Percentiles rank a stretch among this genome's conserved stretches.
Evolutionary conservation across 1,140 invertebrate genomes (phyloP).

Genomic region (Nasonia giraulti): DNA sequence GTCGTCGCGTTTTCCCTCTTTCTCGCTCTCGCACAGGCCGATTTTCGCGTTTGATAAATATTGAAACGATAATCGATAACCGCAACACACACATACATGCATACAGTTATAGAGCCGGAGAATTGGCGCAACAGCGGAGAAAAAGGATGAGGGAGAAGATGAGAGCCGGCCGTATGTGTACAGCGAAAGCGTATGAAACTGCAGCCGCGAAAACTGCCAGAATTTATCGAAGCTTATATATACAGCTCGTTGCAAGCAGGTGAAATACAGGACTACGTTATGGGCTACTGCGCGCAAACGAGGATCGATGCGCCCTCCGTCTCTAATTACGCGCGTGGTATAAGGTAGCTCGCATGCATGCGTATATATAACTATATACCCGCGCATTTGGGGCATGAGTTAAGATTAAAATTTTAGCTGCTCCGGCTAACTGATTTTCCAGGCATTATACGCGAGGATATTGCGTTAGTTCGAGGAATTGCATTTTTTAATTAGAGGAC

Average conservation of each 20-base stretch:
- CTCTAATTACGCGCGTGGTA: neutral
- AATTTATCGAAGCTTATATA: neutral
- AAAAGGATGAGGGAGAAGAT: too few species aligned
- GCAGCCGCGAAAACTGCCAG: neutral
- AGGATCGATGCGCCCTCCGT: neutral
- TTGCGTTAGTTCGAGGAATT: neutral
- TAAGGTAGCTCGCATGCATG: too few species aligned
- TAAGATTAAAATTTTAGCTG: neutral
- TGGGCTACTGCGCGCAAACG: neutral
- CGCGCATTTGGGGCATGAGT: neutral
- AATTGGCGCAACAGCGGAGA: too few species aligned
- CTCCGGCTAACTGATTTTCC: neutral
- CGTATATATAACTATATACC: too few species aligned
- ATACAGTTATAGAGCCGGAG: neutral
- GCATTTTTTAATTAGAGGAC: neutral
- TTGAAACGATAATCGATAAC: conserved; percentile 41
- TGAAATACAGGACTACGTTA: neutral
- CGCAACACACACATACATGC: neutral
- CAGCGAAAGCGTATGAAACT: neutral
- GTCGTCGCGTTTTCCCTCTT: neutral
- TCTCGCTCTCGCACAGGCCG: neutral
- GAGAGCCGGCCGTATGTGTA: neutral
- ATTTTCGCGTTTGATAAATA: conserved; percentile 41
- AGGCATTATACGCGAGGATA: neutral
- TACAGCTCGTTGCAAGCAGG: too few species aligned